Conservation (phyloP, 2,113 vertebrate species). For the Sander vitreus region DNA sequence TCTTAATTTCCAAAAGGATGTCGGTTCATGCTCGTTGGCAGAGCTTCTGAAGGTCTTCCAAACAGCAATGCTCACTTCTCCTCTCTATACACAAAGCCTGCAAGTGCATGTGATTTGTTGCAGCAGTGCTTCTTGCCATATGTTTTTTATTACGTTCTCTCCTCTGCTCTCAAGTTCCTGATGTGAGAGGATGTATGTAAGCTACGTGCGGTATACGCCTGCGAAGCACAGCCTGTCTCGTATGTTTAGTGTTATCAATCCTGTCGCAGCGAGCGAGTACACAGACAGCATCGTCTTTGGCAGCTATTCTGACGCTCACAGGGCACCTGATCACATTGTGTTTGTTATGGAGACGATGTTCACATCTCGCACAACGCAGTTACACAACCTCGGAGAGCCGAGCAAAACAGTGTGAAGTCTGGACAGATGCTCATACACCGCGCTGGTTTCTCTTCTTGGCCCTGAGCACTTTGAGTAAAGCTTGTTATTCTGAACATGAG, state of each 20-base stretch:
- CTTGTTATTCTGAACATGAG: neutral
- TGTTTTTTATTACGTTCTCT: neutral
- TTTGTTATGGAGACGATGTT: constrained; percentile 2
- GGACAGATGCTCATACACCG: neutral
- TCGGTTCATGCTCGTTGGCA: neutral
- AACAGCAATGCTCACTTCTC: neutral
- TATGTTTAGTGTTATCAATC: neutral
- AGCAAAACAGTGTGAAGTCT: neutral
- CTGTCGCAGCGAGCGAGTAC: neutral
- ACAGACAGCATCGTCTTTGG: neutral
- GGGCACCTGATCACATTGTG: neutral
- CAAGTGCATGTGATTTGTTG: neutral
- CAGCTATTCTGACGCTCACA: neutral
- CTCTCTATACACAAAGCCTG: neutral
- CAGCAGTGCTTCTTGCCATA: neutral
- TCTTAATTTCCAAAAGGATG: neutral
- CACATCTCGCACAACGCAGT: neutral
- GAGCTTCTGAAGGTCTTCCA: neutral
- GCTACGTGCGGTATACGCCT: neutral
- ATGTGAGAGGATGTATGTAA: neutral
- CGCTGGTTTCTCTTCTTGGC: neutral
- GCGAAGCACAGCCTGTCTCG: neutral
- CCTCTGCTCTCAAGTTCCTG: neutral
- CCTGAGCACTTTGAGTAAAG: neutral
- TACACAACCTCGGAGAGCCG: neutral